Percentiles rank a stretch among this genome's conserved stretches.
Evolutionary conservation across 2,797 vertebrate genomes (phyloP).

Genomic region (Morelia viridis): DNA sequence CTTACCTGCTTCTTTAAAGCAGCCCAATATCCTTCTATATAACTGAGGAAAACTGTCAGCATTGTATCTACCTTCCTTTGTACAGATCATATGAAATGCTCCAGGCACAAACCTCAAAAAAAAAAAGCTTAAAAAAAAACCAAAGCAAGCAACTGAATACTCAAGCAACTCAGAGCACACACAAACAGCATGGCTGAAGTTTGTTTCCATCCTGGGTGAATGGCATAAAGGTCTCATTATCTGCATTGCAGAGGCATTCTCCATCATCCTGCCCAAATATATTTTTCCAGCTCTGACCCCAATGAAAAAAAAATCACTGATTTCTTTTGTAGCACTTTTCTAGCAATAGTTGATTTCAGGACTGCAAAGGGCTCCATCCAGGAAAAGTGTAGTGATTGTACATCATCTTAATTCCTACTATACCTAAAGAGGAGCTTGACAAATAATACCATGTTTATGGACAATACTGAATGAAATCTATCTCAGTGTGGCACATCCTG

Average conservation of each 20-base stretch:
- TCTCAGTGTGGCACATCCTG: no score
- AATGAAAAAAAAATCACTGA: not conserved
- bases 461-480: not conserved
- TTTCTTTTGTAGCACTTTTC: not conserved
- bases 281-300: not conserved
- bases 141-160: not conserved
- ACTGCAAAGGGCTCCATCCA: not conserved
- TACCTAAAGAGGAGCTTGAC: not conserved
- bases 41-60: not conserved
- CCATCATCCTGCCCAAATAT: not conserved
- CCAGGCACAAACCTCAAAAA: not conserved
- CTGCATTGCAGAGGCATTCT: not conserved
- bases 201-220: not conserved
- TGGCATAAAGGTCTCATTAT: not conserved
- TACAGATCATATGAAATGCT: not conserved
- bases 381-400: not conserved
- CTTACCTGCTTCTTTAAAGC: not conserved
- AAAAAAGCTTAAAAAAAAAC: not conserved
- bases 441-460: not conserved
- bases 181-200: not conserved
- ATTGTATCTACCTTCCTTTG: not conserved
- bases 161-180: no score
- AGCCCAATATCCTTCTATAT: not conserved
- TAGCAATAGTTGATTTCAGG: not conserved
- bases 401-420: not conserved